A percentile compares a stretch with the other conserved stretches of the same genome.
Evolutionary conservation across 2,888 invertebrate species (phyloP).

Genomic region (Thereva nobilitata): DNA sequence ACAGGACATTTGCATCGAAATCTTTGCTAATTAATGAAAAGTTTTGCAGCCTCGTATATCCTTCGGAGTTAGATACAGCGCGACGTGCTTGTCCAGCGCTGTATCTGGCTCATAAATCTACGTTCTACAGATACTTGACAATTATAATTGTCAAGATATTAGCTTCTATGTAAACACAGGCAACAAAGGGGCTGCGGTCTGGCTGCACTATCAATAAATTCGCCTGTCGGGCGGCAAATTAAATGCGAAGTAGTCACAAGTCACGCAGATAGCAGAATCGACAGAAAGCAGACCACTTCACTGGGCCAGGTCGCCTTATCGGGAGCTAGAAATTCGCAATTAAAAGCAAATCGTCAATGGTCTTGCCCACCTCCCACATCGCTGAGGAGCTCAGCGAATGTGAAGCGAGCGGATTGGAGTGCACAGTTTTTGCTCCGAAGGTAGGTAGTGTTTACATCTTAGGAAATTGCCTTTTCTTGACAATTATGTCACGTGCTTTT

Average conservation of each 20-base stretch:
- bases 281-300: constrained; percentile 28
- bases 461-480: too few species aligned
- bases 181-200: not conserved
- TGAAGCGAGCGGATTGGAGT: too few species aligned
- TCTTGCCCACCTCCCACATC: constrained; percentile 11
- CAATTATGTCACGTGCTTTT: too few species aligned
- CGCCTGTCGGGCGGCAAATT: constrained; percentile 21
- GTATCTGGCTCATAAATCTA: too few species aligned
- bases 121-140: not conserved
- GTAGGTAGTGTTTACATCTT: too few species aligned
- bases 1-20: too few species aligned
- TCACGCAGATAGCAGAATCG: constrained; percentile 24
- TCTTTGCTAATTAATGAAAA: constrained; percentile 7
- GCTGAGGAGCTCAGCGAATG: too few species aligned
- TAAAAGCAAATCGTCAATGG: constrained; percentile 21
- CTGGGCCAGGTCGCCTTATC: constrained; percentile 8
- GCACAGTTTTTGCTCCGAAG: too few species aligned
- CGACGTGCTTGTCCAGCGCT: too few species aligned
- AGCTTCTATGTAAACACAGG: not conserved
- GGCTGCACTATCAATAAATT: constrained; percentile 14
- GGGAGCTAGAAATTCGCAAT: constrained; percentile 22
- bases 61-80: too few species aligned
- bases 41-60: not conserved
- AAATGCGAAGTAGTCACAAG: constrained; percentile 29
- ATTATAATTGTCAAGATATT: not conserved